Conservation (phyloP, 2,113 vertebrate genomes). For the Eudyptes chrysolophus region DNA sequence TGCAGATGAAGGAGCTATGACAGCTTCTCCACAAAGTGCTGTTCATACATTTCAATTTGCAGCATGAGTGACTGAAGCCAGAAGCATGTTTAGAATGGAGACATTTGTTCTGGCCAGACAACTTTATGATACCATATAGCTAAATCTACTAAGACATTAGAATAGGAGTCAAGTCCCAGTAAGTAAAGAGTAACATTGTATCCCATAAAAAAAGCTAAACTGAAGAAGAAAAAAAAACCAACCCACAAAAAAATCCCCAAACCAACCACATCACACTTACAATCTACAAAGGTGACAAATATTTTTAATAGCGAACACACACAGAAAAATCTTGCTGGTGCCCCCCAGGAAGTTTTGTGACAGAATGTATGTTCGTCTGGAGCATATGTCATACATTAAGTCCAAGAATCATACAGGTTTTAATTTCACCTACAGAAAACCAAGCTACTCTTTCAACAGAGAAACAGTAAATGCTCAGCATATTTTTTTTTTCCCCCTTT, state of each 20-base stretch:
- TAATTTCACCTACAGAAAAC: neutral
- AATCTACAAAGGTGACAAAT: neutral
- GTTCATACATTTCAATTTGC: neutral
- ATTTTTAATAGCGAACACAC: neutral
- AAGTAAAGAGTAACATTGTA: neutral
- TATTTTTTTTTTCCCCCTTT: neutral
- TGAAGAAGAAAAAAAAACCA: neutral
- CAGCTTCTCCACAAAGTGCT: neutral
- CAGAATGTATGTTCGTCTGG: neutral
- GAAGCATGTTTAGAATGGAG: neutral
- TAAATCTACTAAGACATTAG: neutral
- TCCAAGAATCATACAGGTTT: neutral
- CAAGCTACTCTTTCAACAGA: neutral
- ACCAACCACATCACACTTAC: neutral
- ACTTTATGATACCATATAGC: neutral
- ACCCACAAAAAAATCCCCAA: neutral
- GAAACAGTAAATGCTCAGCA: neutral
- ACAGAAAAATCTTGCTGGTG: neutral
- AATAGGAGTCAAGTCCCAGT: neutral
- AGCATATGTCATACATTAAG: fast-evolving
- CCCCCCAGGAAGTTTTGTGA: neutral
- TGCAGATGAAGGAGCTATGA: neutral
- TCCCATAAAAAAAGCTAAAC: neutral
- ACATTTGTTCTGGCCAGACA: neutral
- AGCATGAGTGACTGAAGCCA: neutral